A percentile compares a stretch with the other conserved stretches of the same genome.
phyloP scores from a whole-genome alignment of 2,113 vertebrate genomes.

The Hylia prasina region DNA sequence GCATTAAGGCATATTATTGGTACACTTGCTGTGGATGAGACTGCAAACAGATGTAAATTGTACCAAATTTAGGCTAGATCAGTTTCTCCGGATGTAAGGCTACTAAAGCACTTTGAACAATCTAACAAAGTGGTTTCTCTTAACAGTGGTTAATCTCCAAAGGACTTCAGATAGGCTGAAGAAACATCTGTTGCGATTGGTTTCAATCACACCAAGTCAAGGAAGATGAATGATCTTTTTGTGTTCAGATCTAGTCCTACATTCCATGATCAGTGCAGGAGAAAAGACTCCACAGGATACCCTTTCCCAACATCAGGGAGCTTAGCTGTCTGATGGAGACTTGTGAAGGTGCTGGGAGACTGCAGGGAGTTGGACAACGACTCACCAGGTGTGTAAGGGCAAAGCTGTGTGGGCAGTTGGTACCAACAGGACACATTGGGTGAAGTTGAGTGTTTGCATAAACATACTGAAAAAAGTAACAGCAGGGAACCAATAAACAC shows the following conservation, averaged over 20 bases:
- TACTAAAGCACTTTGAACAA: not conserved
- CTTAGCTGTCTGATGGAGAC: not conserved
- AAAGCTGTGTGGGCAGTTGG: not conserved
- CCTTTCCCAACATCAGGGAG: not conserved
- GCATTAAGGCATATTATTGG: not conserved
- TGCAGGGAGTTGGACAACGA: not conserved
- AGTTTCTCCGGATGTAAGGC: not conserved
- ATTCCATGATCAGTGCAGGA: not conserved
- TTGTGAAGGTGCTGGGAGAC: not conserved
- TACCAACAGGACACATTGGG: not conserved
- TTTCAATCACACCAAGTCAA: not conserved
- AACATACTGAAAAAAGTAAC: not conserved
- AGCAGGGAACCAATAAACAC: not conserved
- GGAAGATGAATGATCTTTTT: not conserved
- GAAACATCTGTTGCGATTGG: not conserved
- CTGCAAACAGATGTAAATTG: not conserved
- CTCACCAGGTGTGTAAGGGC: not conserved
- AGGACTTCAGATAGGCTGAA: not conserved
- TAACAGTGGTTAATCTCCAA: not conserved
- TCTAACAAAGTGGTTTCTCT: not conserved
- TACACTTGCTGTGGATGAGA: not conserved
- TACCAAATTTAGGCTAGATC: not conserved
- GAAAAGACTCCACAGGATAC: not conserved
- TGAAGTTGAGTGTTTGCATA: not conserved
- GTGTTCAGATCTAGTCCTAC: not conserved